Base-by-base conservation (phyloP, 2,797 vertebrate genomes). In the Megalops cyprinoides region DNA sequence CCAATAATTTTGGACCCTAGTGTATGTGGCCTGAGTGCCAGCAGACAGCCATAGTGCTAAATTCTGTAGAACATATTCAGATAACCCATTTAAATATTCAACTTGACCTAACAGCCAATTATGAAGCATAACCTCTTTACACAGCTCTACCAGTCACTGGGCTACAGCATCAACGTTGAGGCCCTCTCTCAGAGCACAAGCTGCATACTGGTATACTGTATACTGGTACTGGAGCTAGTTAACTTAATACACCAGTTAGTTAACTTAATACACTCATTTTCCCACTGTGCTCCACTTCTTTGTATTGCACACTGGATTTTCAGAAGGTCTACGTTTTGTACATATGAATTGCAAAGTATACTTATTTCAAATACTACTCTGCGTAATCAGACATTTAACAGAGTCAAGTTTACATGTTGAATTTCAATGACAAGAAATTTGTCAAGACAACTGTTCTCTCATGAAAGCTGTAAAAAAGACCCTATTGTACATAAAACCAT, bases 381-480 rank as follows among this genome's bases (percentile, higher is more conserved):
- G 2, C 55, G 49, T 74, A 58, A 78, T 42, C 37, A 60, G 42
- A 34, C 53, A 74, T 60, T 28, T 67, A 25, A 80, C 23, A 48
- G 15, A 14, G 25, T 80, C 53, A 46, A 44, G 53, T 74, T 74
- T 55, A 73, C 74, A 65, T 74, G 2, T 69, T 69, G 46, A 75
- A 56, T 55, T 75, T 55, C 46, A 44, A 74, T 80, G 31, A 76
- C 46, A 51, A 69, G 65, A 69, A 9, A 42, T 37, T 76, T 51
- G 28, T 46, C 34, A 49, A 25, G 51, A 48, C 18, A 60, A 76
- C 65, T 49, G 46, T 80, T 44, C 81, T 67, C 48, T 81, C 67
- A 81, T 76, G 58, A 65, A 81, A 75, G 56, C 65, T 73, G 31
- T 81, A 49, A 65, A 76, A 65, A 81, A 81, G 81, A 81, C 74